Conservation (phyloP, 2,888 invertebrate species). For the Drosophila barbarae region DNA sequence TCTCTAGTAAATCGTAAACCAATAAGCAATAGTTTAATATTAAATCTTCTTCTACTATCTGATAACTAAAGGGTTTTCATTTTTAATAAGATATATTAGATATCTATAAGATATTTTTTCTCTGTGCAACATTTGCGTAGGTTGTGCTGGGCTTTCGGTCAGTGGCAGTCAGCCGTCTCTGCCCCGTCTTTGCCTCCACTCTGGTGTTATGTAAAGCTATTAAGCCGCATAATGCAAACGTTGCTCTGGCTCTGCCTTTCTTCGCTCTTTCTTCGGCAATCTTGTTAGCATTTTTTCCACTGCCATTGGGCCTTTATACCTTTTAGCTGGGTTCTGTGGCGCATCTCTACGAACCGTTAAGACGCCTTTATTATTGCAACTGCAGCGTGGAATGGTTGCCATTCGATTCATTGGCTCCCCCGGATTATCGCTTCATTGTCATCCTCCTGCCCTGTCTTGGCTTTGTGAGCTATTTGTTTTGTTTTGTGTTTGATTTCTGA, state of each 20-base stretch:
- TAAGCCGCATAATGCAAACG: constrained; percentile 41
- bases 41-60: neutral
- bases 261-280: constrained; percentile 24
- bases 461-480: constrained; percentile 27
- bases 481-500: constrained; percentile 44
- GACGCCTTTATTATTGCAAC: constrained; percentile 47
- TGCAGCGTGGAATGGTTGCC: constrained; percentile 13
- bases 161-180: constrained; percentile 11
- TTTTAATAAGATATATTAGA: neutral
- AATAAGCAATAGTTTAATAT: neutral
- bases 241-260: constrained; percentile 23
- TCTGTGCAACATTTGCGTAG: constrained; percentile 40
- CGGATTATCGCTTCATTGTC: constrained; percentile 52
- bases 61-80: neutral
- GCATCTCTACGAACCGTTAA: constrained; percentile 51
- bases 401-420: constrained; percentile 26
- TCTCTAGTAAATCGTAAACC: too few relatives aligned
- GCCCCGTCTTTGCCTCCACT: constrained; percentile 36
- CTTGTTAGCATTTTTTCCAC: constrained; percentile 41
- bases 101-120: neutral
- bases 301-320: constrained; percentile 20
- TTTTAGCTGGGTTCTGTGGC: constrained; percentile 14
- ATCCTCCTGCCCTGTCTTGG: constrained; percentile 7
- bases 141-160: constrained; percentile 29
- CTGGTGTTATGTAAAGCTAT: constrained; percentile 70